Percentiles rank a stretch among this genome's conserved stretches.
These are phyloP conservation scores for Odontamblyopus rebecca DNA, from an alignment of 2,797 vertebrate genomes.

Conservation along the genomic window DNA sequence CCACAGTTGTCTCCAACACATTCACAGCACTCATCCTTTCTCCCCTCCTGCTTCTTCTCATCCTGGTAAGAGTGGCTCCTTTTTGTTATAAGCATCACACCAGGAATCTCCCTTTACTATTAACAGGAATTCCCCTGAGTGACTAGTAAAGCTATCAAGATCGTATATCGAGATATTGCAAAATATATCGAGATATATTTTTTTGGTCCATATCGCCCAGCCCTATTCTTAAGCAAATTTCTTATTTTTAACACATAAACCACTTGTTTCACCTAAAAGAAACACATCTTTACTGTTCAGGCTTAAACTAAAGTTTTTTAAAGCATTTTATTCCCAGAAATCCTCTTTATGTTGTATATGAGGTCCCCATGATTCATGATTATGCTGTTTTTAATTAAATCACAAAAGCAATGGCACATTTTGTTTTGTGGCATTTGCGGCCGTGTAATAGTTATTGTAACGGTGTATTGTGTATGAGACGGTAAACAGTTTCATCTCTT, in stretches of 20 bases:
- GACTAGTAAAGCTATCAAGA: neutral
- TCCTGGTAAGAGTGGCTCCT: slow-evolving; percentile 81
- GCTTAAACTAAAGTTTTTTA: neutral
- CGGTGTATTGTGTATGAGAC: slow-evolving; percentile 38
- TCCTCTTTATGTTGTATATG: slow-evolving; percentile 44
- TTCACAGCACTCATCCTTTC: slow-evolving; percentile 94
- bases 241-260: neutral
- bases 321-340: slow-evolving; percentile 17
- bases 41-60: slow-evolving; percentile 90
- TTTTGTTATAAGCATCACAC: neutral
- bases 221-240: no score
- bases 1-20: slow-evolving; percentile 91
- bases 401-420: slow-evolving; percentile 51
- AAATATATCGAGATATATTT: no score
- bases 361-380: slow-evolving; percentile 26
- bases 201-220: no score
- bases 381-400: slow-evolving; percentile 50
- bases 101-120: no score
- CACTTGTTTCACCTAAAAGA: neutral
- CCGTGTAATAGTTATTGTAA: slow-evolving; percentile 55
- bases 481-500: slow-evolving; percentile 49
- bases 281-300: neutral
- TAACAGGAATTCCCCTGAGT: no score
- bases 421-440: slow-evolving; percentile 43
- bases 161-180: no score